Evolutionary conservation across 2,888 invertebrate species (phyloP).

Genomic region (Tenthredo amoena): DNA sequence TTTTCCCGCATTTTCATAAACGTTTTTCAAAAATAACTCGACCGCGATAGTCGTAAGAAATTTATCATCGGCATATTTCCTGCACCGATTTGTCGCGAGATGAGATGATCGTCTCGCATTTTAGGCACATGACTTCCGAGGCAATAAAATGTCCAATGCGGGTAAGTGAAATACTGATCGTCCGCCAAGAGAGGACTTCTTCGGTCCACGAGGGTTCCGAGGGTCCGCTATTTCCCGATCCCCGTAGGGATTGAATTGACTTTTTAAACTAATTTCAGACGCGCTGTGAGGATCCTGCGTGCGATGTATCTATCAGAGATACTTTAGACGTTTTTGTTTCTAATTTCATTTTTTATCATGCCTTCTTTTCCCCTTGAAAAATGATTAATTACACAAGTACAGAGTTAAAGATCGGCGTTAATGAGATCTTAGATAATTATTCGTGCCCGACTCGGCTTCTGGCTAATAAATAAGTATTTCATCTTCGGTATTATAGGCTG

Average conservation of each 20-base stretch:
- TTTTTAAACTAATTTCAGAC: slow-evolving; percentile 34
- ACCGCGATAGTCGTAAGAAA: not conserved
- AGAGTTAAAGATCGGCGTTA: not conserved
- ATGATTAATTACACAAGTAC: not conserved
- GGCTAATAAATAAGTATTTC: slow-evolving; percentile 45
- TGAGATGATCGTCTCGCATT: slow-evolving; percentile 15
- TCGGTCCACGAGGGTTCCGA: slow-evolving; percentile 35
- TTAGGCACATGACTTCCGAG: slow-evolving; percentile 14
- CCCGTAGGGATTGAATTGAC: slow-evolving; percentile 39
- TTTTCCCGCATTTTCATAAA: not conserved
- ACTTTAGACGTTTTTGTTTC: not conserved
- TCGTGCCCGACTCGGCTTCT: not conserved
- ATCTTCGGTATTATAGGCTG: slow-evolving; percentile 20
- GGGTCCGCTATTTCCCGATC: slow-evolving; percentile 1
- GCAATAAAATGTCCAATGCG: slow-evolving; percentile 32
- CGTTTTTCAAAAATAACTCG: not conserved
- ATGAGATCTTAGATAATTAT: slow-evolving; percentile 30
- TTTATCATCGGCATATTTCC: not conserved
- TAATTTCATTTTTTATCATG: not conserved
- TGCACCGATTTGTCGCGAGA: not conserved
- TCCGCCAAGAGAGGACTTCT: not conserved
- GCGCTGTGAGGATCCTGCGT: not conserved
- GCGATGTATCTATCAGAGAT: not conserved
- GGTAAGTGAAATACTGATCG: slow-evolving; percentile 46
- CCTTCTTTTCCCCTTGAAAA: not conserved